Percentiles rank a stretch among this genome's conserved stretches.
phyloP scores from a whole-genome alignment of 1,140 invertebrate genomes.

The Pantala flavescens region DNA sequence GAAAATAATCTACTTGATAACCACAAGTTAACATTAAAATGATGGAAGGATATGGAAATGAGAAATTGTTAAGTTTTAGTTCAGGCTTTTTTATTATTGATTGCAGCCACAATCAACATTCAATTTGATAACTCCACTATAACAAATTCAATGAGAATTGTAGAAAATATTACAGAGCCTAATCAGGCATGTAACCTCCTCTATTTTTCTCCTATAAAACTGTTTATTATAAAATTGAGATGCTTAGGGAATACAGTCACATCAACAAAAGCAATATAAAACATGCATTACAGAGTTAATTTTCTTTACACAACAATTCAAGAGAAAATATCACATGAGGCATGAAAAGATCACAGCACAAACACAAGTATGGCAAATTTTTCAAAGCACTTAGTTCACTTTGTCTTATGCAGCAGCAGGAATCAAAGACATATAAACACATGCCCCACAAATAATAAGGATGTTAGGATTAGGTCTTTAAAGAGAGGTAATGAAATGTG shows the following conservation, averaged over 20 bases:
- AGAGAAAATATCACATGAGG: not conserved
- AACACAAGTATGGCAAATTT: not conserved
- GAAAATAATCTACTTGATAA: too few relatives aligned
- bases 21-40: too few relatives aligned
- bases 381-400: not conserved
- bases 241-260: not conserved
- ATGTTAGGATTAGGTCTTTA: not conserved
- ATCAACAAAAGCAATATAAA: not conserved
- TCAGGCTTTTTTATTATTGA: not conserved
- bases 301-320: not conserved
- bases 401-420: not conserved
- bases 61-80: too few relatives aligned
- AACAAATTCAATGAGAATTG: too few relatives aligned
- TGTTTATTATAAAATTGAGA: not conserved
- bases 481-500: too few relatives aligned
- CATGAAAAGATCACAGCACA: not conserved
- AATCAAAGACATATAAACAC: not conserved
- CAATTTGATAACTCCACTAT: too few relatives aligned
- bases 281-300: not conserved
- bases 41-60: too few relatives aligned
- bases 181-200: too few relatives aligned
- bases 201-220: not conserved
- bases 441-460: not conserved
- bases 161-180: too few relatives aligned
- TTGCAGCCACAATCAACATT: slow-evolving; percentile 1